Evolutionary conservation across 2,797 vertebrate species (phyloP).

Genomic region (Sebastes aleutianus): DNA sequence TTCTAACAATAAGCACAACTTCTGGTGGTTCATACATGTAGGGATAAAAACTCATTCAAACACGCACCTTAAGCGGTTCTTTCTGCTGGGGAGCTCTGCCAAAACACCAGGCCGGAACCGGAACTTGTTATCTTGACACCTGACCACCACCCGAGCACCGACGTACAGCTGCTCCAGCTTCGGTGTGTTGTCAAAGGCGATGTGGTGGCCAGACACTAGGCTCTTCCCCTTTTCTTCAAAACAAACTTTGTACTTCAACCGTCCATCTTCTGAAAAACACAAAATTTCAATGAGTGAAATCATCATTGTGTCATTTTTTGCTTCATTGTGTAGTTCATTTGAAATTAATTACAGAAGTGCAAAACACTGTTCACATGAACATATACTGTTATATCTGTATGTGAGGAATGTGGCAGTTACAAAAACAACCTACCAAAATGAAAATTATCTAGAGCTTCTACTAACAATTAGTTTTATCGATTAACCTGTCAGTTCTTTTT

Average conservation of each 20-base stretch:
- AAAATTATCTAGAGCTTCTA: too few relatives aligned
- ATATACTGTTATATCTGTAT: neutral
- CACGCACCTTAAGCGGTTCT: conserved; percentile 90
- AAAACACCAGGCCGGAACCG: conserved; percentile 87
- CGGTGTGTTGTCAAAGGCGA: conserved; percentile 86
- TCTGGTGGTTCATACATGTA: neutral
- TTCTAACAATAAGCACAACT: neutral
- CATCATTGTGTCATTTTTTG: neutral
- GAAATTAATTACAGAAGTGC: neutral
- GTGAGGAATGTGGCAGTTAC: too few relatives aligned
- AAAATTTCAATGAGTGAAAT: neutral
- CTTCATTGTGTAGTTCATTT: neutral
- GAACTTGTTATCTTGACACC: conserved; percentile 85
- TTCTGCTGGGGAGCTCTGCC: conserved; percentile 90
- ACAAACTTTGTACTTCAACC: conserved; percentile 87
- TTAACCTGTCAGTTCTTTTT: neutral
- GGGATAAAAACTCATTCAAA: neutral
- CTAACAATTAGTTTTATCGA: neutral
- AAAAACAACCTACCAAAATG: too few relatives aligned
- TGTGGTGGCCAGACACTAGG: conserved; percentile 90
- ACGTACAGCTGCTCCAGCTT: conserved; percentile 84
- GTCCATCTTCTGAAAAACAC: conserved; percentile 49
- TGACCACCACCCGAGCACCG: conserved; percentile 89
- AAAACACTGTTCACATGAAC: neutral
- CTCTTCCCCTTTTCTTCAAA: conserved; percentile 91